Evolutionary conservation across 2,113 vertebrate species (phyloP).

Genomic region (Propithecus coquereli): DNA sequence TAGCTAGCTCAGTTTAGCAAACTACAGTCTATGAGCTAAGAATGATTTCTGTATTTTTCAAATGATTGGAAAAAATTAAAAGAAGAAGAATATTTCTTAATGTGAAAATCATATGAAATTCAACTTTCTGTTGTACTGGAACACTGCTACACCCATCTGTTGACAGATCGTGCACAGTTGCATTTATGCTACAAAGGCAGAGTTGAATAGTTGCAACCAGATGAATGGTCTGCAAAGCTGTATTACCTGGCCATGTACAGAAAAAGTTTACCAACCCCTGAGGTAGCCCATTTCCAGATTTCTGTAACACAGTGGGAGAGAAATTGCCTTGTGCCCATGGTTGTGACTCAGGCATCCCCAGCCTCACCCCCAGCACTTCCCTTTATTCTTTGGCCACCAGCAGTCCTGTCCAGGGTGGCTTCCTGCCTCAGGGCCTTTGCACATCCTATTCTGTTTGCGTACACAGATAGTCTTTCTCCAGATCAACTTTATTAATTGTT

Average conservation of each 20-base stretch:
- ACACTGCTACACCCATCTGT: rapidly evolving
- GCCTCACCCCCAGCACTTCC: too few relatives aligned
- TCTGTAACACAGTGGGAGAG: background rate
- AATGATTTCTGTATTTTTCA: background rate
- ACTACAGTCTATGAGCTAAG: background rate
- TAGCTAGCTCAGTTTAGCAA: background rate
- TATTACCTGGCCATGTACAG: background rate
- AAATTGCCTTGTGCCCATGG: background rate
- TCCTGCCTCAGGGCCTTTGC: background rate
- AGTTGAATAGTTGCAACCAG: rapidly evolving
- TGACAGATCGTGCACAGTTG: rapidly evolving
- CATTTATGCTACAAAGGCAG: rapidly evolving
- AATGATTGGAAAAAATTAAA: background rate
- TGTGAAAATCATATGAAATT: background rate
- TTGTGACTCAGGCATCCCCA: background rate
- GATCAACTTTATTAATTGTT: background rate
- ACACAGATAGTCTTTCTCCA: background rate
- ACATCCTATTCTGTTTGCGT: background rate
- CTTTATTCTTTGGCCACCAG: background rate
- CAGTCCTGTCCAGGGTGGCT: background rate
- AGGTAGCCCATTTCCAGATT: background rate
- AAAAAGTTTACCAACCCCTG: too few relatives aligned
- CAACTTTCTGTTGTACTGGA: background rate
- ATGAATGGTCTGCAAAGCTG: rapidly evolving
- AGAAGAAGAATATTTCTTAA: background rate